These are phyloP conservation scores for Epiblema foenella DNA, from an alignment of 2,888 invertebrate genomes.

Conservation along the genomic window DNA sequence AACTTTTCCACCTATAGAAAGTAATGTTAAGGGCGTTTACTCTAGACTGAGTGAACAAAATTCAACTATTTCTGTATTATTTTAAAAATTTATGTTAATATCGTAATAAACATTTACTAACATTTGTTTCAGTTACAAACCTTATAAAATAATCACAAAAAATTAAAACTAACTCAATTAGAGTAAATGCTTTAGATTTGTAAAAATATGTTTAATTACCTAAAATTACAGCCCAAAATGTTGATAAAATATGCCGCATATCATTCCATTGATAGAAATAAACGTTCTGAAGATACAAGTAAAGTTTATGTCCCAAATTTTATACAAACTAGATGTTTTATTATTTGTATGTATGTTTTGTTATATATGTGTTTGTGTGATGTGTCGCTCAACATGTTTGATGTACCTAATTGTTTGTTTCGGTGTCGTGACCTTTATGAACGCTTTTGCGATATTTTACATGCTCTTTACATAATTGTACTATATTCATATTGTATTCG, in stretches of 20 bases:
- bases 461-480: slow-evolving; percentile 41
- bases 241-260: not conserved
- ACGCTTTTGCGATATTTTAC: slow-evolving; percentile 81
- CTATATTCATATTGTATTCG: slow-evolving; percentile 26
- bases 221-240: not conserved
- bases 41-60: not conserved
- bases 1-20: not conserved
- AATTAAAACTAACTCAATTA: not conserved
- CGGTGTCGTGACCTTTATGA: slow-evolving; percentile 77
- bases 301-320: slow-evolving; percentile 28
- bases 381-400: slow-evolving; percentile 63
- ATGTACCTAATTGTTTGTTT: slow-evolving; percentile 74
- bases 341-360: slow-evolving; percentile 50
- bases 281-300: slow-evolving; percentile 9
- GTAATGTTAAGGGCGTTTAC: not conserved
- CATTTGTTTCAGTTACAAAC: too few species aligned
- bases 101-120: too few species aligned
- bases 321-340: slow-evolving; percentile 42
- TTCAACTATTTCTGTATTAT: not conserved
- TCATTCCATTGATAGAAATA: slow-evolving; percentile 12
- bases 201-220: not conserved
- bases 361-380: slow-evolving; percentile 49
- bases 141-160: too few species aligned
- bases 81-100: too few species aligned
- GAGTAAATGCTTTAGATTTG: not conserved